Evolutionary conservation across 2,888 invertebrate genomes (phyloP), one percentile per base, ranked within the genome.

Genomic region (Sicus ferrugineus): DNA sequence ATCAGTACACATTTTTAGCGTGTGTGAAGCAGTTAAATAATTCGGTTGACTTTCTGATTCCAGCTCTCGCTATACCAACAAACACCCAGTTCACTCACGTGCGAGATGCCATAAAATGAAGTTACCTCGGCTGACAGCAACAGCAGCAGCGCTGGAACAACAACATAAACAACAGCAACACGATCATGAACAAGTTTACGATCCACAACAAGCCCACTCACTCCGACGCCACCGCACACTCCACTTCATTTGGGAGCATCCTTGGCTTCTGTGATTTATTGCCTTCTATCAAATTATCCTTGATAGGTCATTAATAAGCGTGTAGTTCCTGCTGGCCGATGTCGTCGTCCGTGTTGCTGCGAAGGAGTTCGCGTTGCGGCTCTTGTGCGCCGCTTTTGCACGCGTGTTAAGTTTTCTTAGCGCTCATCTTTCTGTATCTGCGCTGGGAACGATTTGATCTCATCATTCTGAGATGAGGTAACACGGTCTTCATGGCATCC

Each of bases 251-350:
- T 31, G 21, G 26, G 2, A 9, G 6, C 28, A 4, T 28, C 31
- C 19, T 54, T 16, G n/a, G 52, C 46, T 23, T n/a, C 61, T 79
- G 81, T 83, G 84, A 83, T 84, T 83, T 83, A 83, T 83, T 77
- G 81, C 79, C 76, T 77, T 78, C 79, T 84, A 83, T 83, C 84
- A 83, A 82, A 84, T 83, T 84, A 83, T 82, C 83, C 84, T 83
- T 84, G 84, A 83, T 83, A 83, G 82, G 84, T 84, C 84, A 83
- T 83, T 84, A 83, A 83, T 83, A 83, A n/a, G n/a, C n/a, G n/a
- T n/a, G n/a, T 82, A 75, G 76, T 78, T 79, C 77, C 76, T 76
- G 77, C 74, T 73, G 70, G 77, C 74, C 73, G 38, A 6, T 6
- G 34, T 52, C 31, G 31, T 63, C 21, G 23, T 52, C 34, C 38